A percentile compares a stretch with the other conserved stretches of the same genome.
These are phyloP conservation scores for Morpho deidamia DNA, from an alignment of 2,888 invertebrate genomes.

Conservation along the genomic window DNA sequence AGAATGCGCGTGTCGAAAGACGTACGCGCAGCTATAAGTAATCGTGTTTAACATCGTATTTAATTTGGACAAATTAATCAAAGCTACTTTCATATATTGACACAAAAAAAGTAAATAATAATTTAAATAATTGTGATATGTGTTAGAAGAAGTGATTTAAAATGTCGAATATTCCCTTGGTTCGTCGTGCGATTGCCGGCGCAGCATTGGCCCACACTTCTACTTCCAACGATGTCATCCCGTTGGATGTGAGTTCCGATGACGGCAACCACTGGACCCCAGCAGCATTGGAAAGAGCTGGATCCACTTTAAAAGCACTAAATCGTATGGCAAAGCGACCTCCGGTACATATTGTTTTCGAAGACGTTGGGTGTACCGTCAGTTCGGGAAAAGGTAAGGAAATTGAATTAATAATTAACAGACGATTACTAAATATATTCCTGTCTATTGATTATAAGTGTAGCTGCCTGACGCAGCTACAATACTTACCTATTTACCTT, in stretches of 20 bases:
- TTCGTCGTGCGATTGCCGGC: slow-evolving; percentile 63
- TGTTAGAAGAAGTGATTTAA: slow-evolving; percentile 18
- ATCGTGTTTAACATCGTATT: slow-evolving; percentile 15
- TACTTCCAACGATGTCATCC: slow-evolving; percentile 22
- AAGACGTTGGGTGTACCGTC: slow-evolving; percentile 76
- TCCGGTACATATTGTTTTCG: slow-evolving; percentile 78
- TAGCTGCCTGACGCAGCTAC: too few species aligned
- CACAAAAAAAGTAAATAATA: background rate
- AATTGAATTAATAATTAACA: too few species aligned
- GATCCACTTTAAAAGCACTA: slow-evolving; percentile 69
- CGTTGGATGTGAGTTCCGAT: slow-evolving; percentile 19
- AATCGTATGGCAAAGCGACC: slow-evolving; percentile 78
- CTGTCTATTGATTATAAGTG: too few species aligned
- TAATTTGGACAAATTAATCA: background rate
- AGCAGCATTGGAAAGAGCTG: slow-evolving; percentile 67
- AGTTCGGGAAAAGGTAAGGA: slow-evolving; percentile 58
- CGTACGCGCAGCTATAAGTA: slow-evolving; percentile 23
- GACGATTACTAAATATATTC: too few species aligned
- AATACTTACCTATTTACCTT: too few species aligned
- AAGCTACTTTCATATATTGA: too few species aligned
- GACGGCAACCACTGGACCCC: slow-evolving; percentile 60
- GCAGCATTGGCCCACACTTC: slow-evolving; percentile 51
- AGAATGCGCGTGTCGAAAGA: slow-evolving; percentile 21
- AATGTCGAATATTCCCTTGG: slow-evolving; percentile 59
- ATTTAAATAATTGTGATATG: slow-evolving; percentile 7